These are phyloP conservation scores for Pygocentrus nattereri DNA, from an alignment of 2,797 vertebrate genomes.

Conservation along the genomic window DNA sequence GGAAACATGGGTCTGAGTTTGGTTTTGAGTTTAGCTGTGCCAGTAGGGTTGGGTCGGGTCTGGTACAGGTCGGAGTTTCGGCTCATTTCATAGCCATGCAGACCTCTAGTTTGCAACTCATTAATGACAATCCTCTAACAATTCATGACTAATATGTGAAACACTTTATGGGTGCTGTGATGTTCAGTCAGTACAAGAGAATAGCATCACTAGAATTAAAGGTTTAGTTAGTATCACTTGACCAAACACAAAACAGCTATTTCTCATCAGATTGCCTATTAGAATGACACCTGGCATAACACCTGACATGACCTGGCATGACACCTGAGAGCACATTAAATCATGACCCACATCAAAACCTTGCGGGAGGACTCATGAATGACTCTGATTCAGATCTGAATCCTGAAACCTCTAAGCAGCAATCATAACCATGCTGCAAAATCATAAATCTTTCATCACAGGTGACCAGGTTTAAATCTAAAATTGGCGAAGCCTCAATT, in stretches of 20 bases:
- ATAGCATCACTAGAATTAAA: too few species aligned
- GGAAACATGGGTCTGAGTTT: too few species aligned
- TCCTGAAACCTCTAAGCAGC: neutral
- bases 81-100: too few species aligned
- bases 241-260: neutral
- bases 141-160: too few species aligned
- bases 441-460: constrained; percentile 19
- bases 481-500: neutral
- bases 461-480: neutral
- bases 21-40: too few species aligned
- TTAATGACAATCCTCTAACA: too few species aligned
- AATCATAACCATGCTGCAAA: neutral
- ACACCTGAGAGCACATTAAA: neutral
- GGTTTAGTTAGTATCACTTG: neutral
- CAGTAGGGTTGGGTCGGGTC: too few species aligned
- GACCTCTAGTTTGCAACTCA: too few species aligned
- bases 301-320: too few species aligned
- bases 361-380: neutral
- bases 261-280: too few species aligned
- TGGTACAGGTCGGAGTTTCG: too few species aligned
- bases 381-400: neutral
- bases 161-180: neutral
- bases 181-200: neutral
- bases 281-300: neutral
- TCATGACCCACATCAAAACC: neutral